These are phyloP conservation scores for Taxidea taxus DNA, from an alignment of 2,113 vertebrate genomes.

Conservation along the genomic window DNA sequence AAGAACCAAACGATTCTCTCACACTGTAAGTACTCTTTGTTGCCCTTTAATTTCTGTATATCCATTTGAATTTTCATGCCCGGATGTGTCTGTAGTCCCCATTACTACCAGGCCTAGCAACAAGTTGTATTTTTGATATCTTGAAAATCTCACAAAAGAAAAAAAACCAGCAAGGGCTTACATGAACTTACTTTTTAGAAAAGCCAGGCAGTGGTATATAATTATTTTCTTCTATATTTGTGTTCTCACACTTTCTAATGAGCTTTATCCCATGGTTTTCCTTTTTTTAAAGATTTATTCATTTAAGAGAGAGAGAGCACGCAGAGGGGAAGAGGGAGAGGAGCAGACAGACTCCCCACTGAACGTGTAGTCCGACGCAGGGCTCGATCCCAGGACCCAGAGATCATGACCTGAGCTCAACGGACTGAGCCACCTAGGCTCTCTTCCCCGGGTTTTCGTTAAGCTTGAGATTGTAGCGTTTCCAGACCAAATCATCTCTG, in stretches of 20 bases:
- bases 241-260: neutral
- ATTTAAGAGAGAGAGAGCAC: neutral
- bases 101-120: neutral
- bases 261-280: neutral
- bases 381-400: neutral
- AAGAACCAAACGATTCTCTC: slow-evolving; percentile 85
- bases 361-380: accelerated
- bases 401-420: neutral
- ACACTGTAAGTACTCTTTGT: slow-evolving; percentile 83
- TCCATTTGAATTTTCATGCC: neutral
- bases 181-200: neutral
- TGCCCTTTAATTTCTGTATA: neutral
- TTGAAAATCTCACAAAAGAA: neutral
- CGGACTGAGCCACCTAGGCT: neutral
- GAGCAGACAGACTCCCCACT: neutral
- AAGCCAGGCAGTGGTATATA: neutral
- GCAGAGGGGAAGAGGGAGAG: neutral
- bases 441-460: neutral
- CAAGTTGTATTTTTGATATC: neutral
- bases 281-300: neutral
- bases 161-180: neutral
- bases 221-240: neutral
- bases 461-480: neutral
- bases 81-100: neutral
- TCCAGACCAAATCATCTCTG: neutral